These are phyloP conservation scores for Tyrannus savana DNA, from an alignment of 2,113 vertebrate genomes.

Conservation along the genomic window DNA sequence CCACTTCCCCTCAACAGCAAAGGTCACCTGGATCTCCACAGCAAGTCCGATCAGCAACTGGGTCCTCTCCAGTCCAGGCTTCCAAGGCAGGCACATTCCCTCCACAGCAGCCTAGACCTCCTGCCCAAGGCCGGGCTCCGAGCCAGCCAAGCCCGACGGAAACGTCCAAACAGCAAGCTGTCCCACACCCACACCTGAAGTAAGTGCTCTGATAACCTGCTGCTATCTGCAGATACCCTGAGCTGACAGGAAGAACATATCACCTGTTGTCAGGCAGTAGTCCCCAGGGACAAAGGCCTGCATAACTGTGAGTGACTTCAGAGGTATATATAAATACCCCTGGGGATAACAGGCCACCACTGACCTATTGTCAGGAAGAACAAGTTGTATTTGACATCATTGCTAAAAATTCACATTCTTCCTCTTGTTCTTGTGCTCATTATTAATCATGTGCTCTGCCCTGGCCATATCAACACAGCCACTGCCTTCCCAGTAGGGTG, in stretches of 20 bases:
- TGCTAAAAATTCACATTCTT: not conserved
- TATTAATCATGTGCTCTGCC: not conserved
- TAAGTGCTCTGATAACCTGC: conserved; percentile 68
- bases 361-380: not conserved
- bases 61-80: conserved; percentile 87
- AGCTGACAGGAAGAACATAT: not conserved
- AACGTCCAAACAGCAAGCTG: conserved; percentile 77
- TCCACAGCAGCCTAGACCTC: conserved; percentile 72
- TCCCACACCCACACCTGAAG: conserved; percentile 88
- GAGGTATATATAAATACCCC: not conserved
- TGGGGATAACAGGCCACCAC: not conserved
- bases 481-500: not conserved
- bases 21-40: conserved; percentile 92
- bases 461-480: not conserved
- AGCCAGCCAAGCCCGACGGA: conserved; percentile 74
- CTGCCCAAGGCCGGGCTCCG: conserved; percentile 72
- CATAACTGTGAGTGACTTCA: not conserved
- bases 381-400: not conserved
- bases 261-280: not conserved
- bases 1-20: conserved; percentile 85
- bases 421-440: not conserved
- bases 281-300: not conserved
- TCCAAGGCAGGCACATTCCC: conserved; percentile 83
- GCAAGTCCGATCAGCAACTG: conserved; percentile 82
- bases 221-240: not conserved